Conservation (phyloP, 2,797 vertebrate genomes). For the Gallinago solitaria region DNA sequence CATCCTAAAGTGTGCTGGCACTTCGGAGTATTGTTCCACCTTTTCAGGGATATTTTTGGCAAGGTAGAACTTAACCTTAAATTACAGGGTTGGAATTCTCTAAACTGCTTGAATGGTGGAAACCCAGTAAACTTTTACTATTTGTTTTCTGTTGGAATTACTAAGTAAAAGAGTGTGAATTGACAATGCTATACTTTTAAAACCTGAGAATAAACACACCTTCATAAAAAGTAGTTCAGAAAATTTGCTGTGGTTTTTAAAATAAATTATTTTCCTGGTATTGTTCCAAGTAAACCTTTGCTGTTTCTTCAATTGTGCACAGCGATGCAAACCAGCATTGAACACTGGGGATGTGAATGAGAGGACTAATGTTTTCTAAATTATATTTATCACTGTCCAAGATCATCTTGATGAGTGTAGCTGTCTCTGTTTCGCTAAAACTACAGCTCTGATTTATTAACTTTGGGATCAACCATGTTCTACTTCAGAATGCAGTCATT, state of each 20-base stretch:
- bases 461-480: not conserved
- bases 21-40: not conserved
- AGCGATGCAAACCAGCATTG: not conserved
- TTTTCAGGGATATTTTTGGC: not conserved
- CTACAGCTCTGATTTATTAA: not conserved
- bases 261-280: not conserved
- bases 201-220: not conserved
- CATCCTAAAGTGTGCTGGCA: not conserved
- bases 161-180: not conserved
- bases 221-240: not conserved
- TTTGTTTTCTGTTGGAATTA: not conserved
- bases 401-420: not conserved
- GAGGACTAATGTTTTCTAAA: not conserved
- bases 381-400: not conserved
- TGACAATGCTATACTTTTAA: not conserved
- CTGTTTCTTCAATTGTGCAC: not conserved
- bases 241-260: not conserved
- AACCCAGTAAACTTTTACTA: not conserved
- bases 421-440: not conserved
- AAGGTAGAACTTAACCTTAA: not conserved
- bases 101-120: not conserved
- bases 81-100: not conserved
- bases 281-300: not conserved
- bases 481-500: not conserved
- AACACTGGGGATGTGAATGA: not conserved